Base-by-base conservation (phyloP, 2,113 vertebrate species). In the Tachysurus fulvidraco region DNA sequence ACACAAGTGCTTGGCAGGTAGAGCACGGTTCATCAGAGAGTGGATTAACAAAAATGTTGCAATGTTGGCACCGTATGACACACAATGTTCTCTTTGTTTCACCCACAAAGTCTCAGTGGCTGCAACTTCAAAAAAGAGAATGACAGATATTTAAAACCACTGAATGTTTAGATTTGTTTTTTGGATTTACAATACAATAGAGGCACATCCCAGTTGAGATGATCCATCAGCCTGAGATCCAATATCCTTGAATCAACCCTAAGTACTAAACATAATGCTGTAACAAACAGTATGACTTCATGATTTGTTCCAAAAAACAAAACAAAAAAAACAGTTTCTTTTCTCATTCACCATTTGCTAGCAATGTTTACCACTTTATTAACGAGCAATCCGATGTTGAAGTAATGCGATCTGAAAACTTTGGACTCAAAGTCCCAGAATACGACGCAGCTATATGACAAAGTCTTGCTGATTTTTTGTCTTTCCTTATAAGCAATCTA, bases 241-340 rank as follows among this genome's bases (percentile, higher is more conserved):
- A 98, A 97, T 98, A 96, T 91, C 96, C 96, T 96, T 96, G 96
- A 97, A 96, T 96, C 96, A 97, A 96, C 96, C 17, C 9, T 1
- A 97, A 97, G 96, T 97, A 97, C 97, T 96, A 96, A 96, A 98
- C 97, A 97, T 98, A 97, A 98, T 98, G 97, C 97, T 96, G 95
- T 96, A 97, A 59, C 5, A 60, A 60, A 96, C 96, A 98, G 97
- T 25, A 98, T 98, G 97, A 98, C 96, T 97, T 96, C 95, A 96
- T 95, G 96, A 96, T 96, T 96, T 90, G 87, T 94, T 96, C 94
- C 94, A 93, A 93, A 92, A 89, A 88, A 88, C 10, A 80, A 80
- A 36, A n/a, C n/a, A n/a, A 59, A 17, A 87, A 88, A 8, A 78
- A 52, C 0, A 30, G n/a, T 50, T 55, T 78, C 1, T 23, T 46